Conservation (phyloP, 2,113 vertebrate species). For the Rhinoptilus africanus region DNA sequence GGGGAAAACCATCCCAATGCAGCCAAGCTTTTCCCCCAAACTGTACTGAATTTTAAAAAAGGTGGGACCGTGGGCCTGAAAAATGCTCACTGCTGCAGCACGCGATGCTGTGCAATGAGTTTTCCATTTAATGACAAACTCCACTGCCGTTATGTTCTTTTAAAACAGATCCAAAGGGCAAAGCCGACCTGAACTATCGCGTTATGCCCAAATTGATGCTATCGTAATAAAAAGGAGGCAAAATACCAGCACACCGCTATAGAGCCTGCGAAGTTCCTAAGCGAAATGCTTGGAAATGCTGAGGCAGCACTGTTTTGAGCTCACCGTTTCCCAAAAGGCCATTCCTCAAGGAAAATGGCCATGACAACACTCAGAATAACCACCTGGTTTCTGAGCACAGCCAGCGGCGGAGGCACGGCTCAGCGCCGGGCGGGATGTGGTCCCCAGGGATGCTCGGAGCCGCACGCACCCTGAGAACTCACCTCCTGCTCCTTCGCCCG, state of each 20-base stretch:
- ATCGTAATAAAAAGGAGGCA: background rate
- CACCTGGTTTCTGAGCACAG: background rate
- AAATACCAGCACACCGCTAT: background rate
- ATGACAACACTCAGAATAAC: background rate
- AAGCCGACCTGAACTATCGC: background rate
- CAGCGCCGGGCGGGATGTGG: background rate
- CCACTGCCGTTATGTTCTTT: background rate
- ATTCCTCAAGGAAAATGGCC: rapidly evolving
- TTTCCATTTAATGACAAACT: background rate
- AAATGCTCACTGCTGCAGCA: background rate
- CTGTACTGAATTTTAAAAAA: background rate
- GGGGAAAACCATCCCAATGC: background rate
- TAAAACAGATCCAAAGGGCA: background rate
- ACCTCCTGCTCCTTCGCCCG: constrained; percentile 90
- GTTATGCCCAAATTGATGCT: background rate
- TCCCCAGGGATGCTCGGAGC: background rate
- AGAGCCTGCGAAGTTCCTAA: background rate
- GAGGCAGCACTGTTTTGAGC: background rate
- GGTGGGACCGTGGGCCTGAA: background rate
- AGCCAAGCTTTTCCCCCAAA: background rate
- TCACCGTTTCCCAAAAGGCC: background rate
- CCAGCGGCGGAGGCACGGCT: rapidly evolving
- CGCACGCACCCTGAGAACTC: background rate
- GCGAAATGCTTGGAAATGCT: background rate
- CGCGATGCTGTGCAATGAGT: rapidly evolving